Evolutionary conservation across 2,888 invertebrate genomes (phyloP), one percentile per base, ranked within the genome.

Genomic region (Drosophila pseudotalamancana): DNA sequence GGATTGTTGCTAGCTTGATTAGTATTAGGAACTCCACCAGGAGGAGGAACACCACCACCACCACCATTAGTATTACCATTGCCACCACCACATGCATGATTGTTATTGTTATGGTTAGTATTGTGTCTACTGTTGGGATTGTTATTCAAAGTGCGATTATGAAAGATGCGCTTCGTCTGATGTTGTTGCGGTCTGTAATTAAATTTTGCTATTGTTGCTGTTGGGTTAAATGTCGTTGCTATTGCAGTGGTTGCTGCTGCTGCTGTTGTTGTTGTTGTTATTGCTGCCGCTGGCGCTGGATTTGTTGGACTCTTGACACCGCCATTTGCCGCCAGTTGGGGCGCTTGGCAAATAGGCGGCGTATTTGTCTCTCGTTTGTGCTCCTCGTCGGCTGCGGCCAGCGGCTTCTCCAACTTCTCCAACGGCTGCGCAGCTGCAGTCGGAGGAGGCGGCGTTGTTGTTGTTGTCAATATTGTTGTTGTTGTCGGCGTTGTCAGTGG

Each of bases 71-170:
- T 1, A 35, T 0, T 5, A 18, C 4, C 40, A 40, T 59, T 55
- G 54, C 60, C 67, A 61, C 59, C 76, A 66, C 62, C 72, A 54
- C 77, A 72, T 67, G 75, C 64, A 80, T 80, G 77, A 74, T 50
- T 34, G 54, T 65, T 39, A 19, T 43, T 53, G 14, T 37, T 43
- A 42, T 78, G 65, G 70, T 81, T 84, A 81, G 81, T 81, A 76
- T 76, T 73, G 46, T 85, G 85, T 83, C 81, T 82, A 82, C 84
- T 81, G 60, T 81, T 78, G 45, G 80, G 86, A 82, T 83, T 86
- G 59, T 86, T 86, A 49, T 86, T 83, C 49, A 84, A 72, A 59
- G 86, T 84, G 34, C 86, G 83, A 49, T 84, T 84, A 39, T 83
- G 83, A 61, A 86, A 86, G 50, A 80, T 49, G 18, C 86, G 86